Base-by-base conservation (phyloP, 2,797 vertebrate species). In the Mormyrops attenuatus region DNA sequence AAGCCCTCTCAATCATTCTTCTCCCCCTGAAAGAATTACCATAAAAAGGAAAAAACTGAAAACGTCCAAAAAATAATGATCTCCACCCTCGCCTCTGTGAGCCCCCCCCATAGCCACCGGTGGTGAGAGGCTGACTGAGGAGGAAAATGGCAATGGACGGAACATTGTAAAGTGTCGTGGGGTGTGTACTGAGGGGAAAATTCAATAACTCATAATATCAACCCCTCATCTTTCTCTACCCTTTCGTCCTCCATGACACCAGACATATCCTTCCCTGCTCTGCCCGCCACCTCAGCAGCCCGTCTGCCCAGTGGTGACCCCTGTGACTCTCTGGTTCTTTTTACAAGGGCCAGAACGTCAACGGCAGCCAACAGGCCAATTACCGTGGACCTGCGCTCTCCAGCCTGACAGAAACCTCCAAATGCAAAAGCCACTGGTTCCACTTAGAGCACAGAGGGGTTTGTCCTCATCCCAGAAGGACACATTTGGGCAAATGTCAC, bases 41-140 rank as follows among this genome's bases (percentile, higher is more conserved):
- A 85, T 89, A 60, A 89, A 89, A 89, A 89, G 88, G 88, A 84
- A 89, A 84, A 60, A 89, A 89, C 30, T 60, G n/a, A 86, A 89
- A 69, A 86, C 38, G 84, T 85, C 89, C 89, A 89, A 86, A 89
- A 66, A 89, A 69, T 66, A 89, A 89, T 86, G 84, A 89, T 86
- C 80, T 22, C 73, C 41, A 47, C 53, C 87, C 53, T 30, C 3
- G 3, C 57, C 57, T 44, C 53, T 9, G 8, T 3, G 0, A 66
- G 3, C 87, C 50, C 38, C 34, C 26, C 17, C 52, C 0, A 8
- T 80, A 55, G 8, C 52, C 85, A 87, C 85, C 38, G n/a, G 73
- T 50, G 38, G 26, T 60, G 55, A 85, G 50, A 26, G 22, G 47
- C 15, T 38, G 82, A 86, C 53, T 86, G 5, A 66, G 57, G 55